A percentile compares a stretch with the other conserved stretches of the same genome.
These are phyloP conservation scores for Lacanobia wlatinum DNA, from an alignment of 2,888 invertebrate species.

Conservation along the genomic window DNA sequence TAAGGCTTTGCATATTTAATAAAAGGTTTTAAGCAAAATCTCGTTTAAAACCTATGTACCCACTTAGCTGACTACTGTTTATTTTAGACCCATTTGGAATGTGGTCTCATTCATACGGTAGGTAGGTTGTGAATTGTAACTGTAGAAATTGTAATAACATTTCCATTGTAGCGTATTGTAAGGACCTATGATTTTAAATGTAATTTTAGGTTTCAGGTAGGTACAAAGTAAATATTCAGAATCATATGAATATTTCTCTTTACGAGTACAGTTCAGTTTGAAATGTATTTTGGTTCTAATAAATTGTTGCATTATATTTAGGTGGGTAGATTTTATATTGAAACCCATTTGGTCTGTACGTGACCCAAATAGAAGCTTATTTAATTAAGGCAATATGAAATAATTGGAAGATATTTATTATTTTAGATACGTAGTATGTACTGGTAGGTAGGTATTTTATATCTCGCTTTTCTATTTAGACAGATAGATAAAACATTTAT, in stretches of 20 bases:
- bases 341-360: no score
- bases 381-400: no score
- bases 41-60: background rate
- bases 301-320: no score
- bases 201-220: constrained; percentile 26
- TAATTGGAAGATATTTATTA: no score
- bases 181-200: background rate
- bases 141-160: constrained; percentile 1
- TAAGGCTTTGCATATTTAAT: background rate
- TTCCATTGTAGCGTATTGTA: background rate
- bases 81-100: background rate
- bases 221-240: constrained; percentile 19
- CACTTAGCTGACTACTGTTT: constrained; percentile 25
- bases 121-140: constrained; percentile 30
- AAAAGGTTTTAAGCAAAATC: constrained; percentile 22
- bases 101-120: constrained; percentile 25
- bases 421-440: no score
- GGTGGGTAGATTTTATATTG: background rate
- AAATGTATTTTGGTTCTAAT: constrained; percentile 12
- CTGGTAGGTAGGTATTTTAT: no score
- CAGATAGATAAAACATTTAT: no score
- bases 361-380: no score
- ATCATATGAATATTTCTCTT: constrained; percentile 12
- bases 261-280: background rate
- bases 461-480: no score